Percentiles rank a stretch among this genome's conserved stretches.
Conservation (phyloP, 2,113 vertebrate species). For the Meriones unguiculatus region DNA sequence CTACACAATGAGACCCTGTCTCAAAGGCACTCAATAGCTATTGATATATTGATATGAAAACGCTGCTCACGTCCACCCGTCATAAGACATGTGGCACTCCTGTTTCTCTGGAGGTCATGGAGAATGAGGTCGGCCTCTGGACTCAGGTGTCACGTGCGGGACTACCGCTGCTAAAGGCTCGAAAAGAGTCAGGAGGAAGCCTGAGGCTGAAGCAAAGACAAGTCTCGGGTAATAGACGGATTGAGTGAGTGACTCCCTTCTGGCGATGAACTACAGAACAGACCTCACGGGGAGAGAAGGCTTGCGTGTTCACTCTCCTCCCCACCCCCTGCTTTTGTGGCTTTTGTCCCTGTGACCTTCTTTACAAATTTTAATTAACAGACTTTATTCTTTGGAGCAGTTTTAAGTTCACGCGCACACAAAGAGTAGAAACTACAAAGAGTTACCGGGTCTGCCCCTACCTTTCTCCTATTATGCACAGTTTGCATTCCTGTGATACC, state of each 20-base stretch:
- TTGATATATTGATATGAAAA: not conserved
- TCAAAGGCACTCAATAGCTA: not conserved
- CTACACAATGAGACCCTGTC: not conserved
- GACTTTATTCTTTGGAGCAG: not conserved
- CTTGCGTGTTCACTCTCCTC: not conserved
- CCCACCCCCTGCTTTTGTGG: not conserved
- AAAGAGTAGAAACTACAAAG: not conserved
- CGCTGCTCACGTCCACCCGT: not conserved
- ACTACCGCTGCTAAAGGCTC: not conserved
- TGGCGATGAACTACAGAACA: not conserved
- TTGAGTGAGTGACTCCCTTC: not conserved
- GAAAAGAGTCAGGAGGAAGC: not conserved
- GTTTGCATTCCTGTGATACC: not conserved
- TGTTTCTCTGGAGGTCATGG: not conserved
- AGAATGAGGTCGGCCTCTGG: not conserved
- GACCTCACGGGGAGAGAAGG: not conserved
- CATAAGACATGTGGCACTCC: fast-evolving
- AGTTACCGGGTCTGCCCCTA: fast-evolving
- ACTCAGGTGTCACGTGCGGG: not conserved
- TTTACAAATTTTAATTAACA: not conserved
- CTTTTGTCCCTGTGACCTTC: not conserved
- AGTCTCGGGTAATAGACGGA: not conserved
- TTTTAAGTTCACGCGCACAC: not conserved
- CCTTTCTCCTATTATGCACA: too few relatives aligned
- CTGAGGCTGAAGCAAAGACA: not conserved